Conservation (phyloP, 1,140 invertebrate genomes). For the Andrena cerasifolii region DNA sequence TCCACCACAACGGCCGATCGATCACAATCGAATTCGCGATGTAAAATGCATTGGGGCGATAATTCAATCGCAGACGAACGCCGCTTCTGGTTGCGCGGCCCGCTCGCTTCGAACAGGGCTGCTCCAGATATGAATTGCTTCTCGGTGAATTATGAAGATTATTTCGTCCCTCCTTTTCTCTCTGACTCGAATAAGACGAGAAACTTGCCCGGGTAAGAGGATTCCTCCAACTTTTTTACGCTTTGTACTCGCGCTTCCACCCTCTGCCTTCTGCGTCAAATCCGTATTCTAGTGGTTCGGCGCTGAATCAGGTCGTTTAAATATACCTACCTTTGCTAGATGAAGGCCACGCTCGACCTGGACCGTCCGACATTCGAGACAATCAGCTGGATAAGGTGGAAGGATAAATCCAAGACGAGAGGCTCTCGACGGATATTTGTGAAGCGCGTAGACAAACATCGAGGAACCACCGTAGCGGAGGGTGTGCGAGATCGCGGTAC, state of each 20-base stretch:
- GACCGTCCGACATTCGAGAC: too few species aligned
- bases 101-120: not conserved
- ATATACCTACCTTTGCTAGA: too few species aligned
- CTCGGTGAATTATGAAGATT: constrained; percentile 8
- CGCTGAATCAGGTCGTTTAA: too few species aligned
- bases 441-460: not conserved
- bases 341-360: too few species aligned
- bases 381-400: too few species aligned
- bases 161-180: not conserved
- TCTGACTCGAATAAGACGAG: not conserved
- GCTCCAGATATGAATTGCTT: constrained; percentile 17
- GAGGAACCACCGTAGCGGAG: not conserved
- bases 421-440: constrained; percentile 18
- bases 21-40: constrained; percentile 56
- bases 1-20: constrained; percentile 36
- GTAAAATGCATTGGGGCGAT: constrained; percentile 60
- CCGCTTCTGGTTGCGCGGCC: not conserved
- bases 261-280: too few species aligned
- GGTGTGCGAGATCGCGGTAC: not conserved
- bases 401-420: too few species aligned
- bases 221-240: too few species aligned
- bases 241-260: too few species aligned
- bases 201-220: not conserved
- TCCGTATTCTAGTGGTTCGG: too few species aligned
- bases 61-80: constrained; percentile 40